phyloP scores from a whole-genome alignment of 64 coral and sea anemone genomes.

The Actinia tenebrosa region DNA sequence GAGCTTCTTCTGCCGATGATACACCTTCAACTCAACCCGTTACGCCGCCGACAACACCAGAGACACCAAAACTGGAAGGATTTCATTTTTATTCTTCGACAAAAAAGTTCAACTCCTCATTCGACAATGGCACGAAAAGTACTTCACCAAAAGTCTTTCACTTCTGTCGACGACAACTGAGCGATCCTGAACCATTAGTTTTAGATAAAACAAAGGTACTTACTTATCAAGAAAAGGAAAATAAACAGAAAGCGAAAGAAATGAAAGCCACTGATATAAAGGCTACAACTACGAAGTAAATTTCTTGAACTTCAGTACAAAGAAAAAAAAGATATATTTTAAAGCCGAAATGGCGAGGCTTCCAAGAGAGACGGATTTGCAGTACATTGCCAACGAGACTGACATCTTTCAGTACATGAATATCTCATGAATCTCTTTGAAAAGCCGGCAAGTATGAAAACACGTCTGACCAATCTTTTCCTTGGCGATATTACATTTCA shows the following conservation, averaged over 20 bases:
- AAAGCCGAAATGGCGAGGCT: neutral
- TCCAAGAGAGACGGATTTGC: neutral
- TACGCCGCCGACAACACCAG: constrained; percentile 32
- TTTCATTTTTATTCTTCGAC: constrained; percentile 42
- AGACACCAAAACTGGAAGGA: constrained; percentile 47
- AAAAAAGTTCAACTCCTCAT: constrained; percentile 16
- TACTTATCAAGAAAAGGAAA: neutral
- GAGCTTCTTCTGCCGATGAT: constrained; percentile 26
- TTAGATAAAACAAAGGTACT: neutral
- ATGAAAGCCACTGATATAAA: neutral
- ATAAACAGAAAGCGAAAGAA: neutral
- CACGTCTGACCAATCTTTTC: neutral
- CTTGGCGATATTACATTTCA: neutral
- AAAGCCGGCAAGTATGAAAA: neutral
- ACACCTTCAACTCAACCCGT: neutral
- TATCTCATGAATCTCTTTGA: neutral
- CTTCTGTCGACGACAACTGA: neutral
- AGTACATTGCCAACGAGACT: neutral
- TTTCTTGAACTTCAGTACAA: neutral
- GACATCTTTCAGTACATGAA: neutral
- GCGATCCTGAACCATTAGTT: neutral
- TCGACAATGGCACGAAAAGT: constrained; percentile 22
- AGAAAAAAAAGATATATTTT: neutral
- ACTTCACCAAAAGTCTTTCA: neutral
- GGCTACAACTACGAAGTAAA: neutral